Evolutionary conservation across 2,888 invertebrate genomes (phyloP), one percentile per base, ranked within the genome.

Genomic region (Nemotelus nigrinus): DNA sequence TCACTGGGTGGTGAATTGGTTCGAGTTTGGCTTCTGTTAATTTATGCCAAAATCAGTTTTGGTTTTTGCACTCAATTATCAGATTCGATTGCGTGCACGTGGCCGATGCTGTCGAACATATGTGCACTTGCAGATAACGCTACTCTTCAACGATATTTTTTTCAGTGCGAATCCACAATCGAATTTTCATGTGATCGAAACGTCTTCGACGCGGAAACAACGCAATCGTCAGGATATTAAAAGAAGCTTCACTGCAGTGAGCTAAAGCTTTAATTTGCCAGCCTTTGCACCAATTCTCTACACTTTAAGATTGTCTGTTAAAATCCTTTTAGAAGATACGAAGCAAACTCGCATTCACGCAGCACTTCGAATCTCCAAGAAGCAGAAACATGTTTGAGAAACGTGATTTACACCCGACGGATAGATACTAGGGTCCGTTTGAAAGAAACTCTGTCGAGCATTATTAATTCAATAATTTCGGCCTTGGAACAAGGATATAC

Each of bases 51-150:
- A 81, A 80, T 81, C 81, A 82, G 81, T 77, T 76, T 81, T 72
- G 78, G 79, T 81, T 81, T 82, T 82, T 82, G 81, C 81, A 82
- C 82, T 81, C 82, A 82, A 82, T 82, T 82, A 82, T 82, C 79
- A 78, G 77, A 79, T 79, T 81, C 81, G 81, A 82, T 82, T 82
- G 81, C 78, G 63, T 70, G 67, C 82, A 82, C 82, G 82, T 82
- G 82, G 76, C 80, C 58, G 25, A 25, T 48, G 25, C 8, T 65
- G 6, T 25, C 50, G 48, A 60, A 63, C 74, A 74, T 74, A 74
- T 74, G 74, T 48, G 74, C 63, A 63, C 63, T 57, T 72, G n/a
- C 55, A 55, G 70, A 70, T 70, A 50, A 2, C 8, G 3, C n/a
- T 5, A 39, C 63, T 43, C 43, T 43, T 53, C 53, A 53, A 6